Conservation (phyloP, 2,113 vertebrate genomes). For the Acinonyx jubatus region DNA sequence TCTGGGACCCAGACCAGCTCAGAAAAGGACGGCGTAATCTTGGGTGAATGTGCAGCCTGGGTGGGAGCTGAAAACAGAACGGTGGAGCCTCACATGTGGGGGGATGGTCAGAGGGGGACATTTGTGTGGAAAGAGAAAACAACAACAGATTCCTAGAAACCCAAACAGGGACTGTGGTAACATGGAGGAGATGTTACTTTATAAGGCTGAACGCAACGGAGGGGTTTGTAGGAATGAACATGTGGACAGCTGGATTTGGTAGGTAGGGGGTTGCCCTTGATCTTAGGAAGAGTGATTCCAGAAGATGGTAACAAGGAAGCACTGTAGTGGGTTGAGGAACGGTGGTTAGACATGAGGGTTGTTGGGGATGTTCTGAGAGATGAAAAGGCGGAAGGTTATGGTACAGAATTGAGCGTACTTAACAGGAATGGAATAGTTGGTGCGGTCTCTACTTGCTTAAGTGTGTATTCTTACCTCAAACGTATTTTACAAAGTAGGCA, state of each 20-base stretch:
- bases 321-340: background rate
- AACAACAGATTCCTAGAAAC: background rate
- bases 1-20: background rate
- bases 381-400: background rate
- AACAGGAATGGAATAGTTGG: background rate
- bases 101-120: accelerated
- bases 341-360: background rate
- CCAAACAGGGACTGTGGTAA: background rate
- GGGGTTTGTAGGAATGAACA: background rate
- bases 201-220: background rate
- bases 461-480: background rate
- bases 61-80: too few relatives aligned
- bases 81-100: background rate
- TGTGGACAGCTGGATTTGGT: background rate
- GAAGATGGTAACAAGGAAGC: background rate
- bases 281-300: background rate
- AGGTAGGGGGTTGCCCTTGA: background rate
- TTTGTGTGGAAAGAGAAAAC: background rate
- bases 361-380: background rate
- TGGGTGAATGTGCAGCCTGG: background rate
- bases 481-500: background rate
- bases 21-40: background rate
- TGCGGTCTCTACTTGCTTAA: background rate
- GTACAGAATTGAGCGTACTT: background rate
- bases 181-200: background rate